These are phyloP conservation scores for Mungos mungo DNA, from an alignment of 2,113 vertebrate genomes.

Conservation along the genomic window DNA sequence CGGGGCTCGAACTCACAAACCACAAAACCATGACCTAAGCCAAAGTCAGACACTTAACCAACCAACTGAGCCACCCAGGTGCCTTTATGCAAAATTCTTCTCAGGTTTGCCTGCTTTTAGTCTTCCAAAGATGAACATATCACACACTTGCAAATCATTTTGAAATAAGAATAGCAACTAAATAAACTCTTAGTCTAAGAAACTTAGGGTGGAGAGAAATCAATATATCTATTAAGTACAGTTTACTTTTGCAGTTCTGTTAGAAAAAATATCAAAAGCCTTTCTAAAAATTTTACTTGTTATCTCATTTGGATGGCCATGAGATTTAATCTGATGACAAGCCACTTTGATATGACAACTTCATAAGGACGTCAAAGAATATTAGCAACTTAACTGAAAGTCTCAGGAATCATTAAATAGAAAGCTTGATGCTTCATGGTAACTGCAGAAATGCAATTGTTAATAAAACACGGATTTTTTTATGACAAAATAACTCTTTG, in stretches of 20 bases:
- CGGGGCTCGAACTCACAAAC: no score
- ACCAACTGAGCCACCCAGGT: no score
- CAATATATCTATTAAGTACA: not conserved
- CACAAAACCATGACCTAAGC: no score
- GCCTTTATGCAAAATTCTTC: not conserved
- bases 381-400: not conserved
- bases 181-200: not conserved
- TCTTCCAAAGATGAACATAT: not conserved
- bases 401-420: not conserved
- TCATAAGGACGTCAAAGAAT: not conserved
- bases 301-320: not conserved
- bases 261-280: constrained; percentile 15
- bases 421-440: not conserved
- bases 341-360: not conserved
- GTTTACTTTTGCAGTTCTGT: constrained; percentile 26
- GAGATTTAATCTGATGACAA: not conserved
- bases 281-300: not conserved
- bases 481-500: not conserved
- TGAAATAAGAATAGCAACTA: not conserved
- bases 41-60: no score
- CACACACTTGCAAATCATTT: not conserved
- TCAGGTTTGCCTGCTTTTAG: not conserved
- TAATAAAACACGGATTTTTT: not conserved
- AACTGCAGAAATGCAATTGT: not conserved
- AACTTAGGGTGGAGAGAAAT: not conserved